These are phyloP conservation scores for Oppia nitens DNA, from an alignment of 1,140 invertebrate species.

Conservation along the genomic window DNA sequence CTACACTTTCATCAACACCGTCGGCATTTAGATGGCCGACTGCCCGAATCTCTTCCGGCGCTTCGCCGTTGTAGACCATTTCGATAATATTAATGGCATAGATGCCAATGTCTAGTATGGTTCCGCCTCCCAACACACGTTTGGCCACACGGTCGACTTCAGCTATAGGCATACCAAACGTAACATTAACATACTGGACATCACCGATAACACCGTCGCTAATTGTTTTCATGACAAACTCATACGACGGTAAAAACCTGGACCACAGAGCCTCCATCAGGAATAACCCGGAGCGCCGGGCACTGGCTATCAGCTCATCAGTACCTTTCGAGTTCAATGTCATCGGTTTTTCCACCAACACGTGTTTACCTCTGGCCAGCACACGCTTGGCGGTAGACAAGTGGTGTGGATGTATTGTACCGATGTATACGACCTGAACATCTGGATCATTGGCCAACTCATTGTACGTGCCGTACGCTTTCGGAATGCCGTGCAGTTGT, in stretches of 20 bases:
- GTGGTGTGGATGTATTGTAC: slow-evolving; percentile 49
- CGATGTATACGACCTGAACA: slow-evolving; percentile 63
- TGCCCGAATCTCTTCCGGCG: slow-evolving; percentile 40
- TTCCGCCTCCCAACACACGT: slow-evolving; percentile 53
- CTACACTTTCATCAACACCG: slow-evolving; percentile 47
- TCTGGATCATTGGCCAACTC: slow-evolving; percentile 49
- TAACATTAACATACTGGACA: slow-evolving; percentile 42
- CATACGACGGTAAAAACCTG: slow-evolving; percentile 56
- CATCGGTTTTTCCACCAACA: slow-evolving; percentile 68
- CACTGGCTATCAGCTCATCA: background rate
- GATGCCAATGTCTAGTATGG: slow-evolving; percentile 60
- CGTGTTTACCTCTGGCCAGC: slow-evolving; percentile 54
- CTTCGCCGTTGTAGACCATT: slow-evolving; percentile 45
- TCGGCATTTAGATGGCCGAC: slow-evolving; percentile 45
- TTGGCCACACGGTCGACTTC: slow-evolving; percentile 42
- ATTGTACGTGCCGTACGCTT: slow-evolving; percentile 53
- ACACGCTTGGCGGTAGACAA: slow-evolving; percentile 44
- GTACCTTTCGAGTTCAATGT: slow-evolving; percentile 43
- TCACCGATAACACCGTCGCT: slow-evolving; percentile 48
- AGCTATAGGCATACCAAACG: slow-evolving; percentile 43
- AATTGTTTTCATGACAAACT: slow-evolving; percentile 40
- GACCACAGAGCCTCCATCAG: slow-evolving; percentile 52
- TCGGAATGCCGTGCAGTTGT: slow-evolving; percentile 44
- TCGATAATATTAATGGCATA: slow-evolving; percentile 58
- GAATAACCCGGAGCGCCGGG: slow-evolving; percentile 6